Base-by-base conservation (phyloP, 2,797 vertebrate species). In the Siniperca scherzeri region DNA sequence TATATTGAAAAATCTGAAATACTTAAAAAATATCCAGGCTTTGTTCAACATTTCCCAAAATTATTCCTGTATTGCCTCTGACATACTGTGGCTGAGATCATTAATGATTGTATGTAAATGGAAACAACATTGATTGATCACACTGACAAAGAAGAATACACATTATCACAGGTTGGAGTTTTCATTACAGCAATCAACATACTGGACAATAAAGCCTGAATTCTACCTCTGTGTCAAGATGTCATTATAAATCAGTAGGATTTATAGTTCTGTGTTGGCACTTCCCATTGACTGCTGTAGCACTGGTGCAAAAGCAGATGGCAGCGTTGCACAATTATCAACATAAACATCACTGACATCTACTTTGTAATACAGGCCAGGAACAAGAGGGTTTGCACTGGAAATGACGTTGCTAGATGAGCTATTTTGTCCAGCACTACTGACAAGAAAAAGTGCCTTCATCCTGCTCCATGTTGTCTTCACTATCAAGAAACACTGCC, bases 321-420 rank as follows among this genome's bases (percentile, higher is more conserved):
- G 85, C 90, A 84, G 80, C 84, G 82, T 91, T 86, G 70, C 30
- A 78, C 77, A 33, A 56, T 65, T 30, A 30, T 30, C 30, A 30
- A 30, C 5, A 25, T 27, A 0, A 56, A 44, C 17, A 68, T 33
- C 38, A 74, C 5, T 30, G 22, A 48, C 5, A 25, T 62, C 21
- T 60, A 36, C 56, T 67, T 14, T 10, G 21, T 30, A 19, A 46
- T 53, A 36, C 48, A 68, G 13, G 12, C 27, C 7, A 52, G 16
- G 40, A 64, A 40, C n/a, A 57, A 5, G 13, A 59, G 1, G 8
- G 22, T 65, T 16, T 55, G 36, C 5, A 44, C 7, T 56, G 5
- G 9, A 77, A 57, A 79, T 13, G 0, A 6, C 22, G 46, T 77
- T 44, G 3, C 12, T 11, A 11, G 19, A 33, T 44, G 7, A 14